Evolutionary conservation across 2,888 invertebrate genomes (phyloP).

Genomic region (Eilema griseolum): DNA sequence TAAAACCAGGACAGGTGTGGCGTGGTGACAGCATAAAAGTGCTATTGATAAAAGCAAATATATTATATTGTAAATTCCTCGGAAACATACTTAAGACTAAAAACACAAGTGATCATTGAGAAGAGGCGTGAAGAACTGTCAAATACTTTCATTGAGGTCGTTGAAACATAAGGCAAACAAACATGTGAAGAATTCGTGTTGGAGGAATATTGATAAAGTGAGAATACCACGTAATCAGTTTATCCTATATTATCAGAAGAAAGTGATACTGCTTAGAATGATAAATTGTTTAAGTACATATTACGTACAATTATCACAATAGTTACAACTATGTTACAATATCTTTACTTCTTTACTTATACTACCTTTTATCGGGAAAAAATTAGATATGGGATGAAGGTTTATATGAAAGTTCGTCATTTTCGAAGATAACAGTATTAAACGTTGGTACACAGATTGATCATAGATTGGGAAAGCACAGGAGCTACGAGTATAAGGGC

Average conservation of each 20-base stretch:
- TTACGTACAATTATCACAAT: background rate
- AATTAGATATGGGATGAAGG: too few species aligned
- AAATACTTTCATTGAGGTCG: slow-evolving; percentile 2
- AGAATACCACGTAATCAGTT: background rate
- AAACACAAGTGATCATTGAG: background rate
- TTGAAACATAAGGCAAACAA: background rate
- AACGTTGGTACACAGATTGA: too few species aligned
- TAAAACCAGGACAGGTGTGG: slow-evolving; percentile 30
- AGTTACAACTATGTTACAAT: background rate
- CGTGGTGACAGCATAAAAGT: slow-evolving; percentile 12
- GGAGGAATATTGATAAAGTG: background rate
- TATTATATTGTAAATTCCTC: background rate
- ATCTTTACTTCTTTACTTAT: too few species aligned
- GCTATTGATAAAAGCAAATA: slow-evolving; percentile 18
- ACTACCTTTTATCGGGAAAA: too few species aligned
- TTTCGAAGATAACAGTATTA: too few species aligned
- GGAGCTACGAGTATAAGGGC: too few species aligned
- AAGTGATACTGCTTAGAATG: background rate
- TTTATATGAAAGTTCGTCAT: too few species aligned
- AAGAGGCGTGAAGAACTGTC: background rate
- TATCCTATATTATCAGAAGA: background rate
- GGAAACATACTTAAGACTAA: background rate
- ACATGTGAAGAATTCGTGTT: slow-evolving; percentile 3
- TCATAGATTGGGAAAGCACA: too few species aligned
- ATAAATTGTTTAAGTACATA: background rate